phyloP scores from a whole-genome alignment of 2,113 vertebrate species.

The Manacus vitellinus region DNA sequence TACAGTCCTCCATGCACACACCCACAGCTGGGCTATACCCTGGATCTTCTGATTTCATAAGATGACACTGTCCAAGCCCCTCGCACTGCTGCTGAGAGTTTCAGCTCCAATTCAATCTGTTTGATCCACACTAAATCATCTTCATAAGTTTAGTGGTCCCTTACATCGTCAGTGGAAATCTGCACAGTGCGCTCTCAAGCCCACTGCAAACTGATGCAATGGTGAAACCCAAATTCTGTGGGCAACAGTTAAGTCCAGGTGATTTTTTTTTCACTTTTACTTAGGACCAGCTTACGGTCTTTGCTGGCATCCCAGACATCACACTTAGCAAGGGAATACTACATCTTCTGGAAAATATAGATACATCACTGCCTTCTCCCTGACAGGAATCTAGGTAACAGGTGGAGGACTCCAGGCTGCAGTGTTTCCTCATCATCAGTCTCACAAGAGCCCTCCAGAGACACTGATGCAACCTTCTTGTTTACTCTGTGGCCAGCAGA shows the following conservation, averaged over 20 bases:
- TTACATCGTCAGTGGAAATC: background rate
- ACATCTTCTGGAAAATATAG: background rate
- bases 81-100: background rate
- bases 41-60: background rate
- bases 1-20: background rate
- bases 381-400: background rate
- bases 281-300: background rate
- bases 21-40: background rate
- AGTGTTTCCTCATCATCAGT: background rate
- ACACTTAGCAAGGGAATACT: background rate
- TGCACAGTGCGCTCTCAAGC: background rate
- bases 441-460: background rate
- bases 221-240: background rate
- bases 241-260: background rate
- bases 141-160: background rate
- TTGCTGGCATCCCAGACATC: background rate
- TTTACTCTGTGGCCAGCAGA: background rate
- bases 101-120: background rate
- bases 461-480: background rate
- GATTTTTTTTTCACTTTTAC: background rate
- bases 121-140: background rate
- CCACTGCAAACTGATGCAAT: background rate
- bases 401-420: background rate
- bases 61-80: background rate
- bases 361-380: background rate